These are phyloP conservation scores for Eupeodes latifasciatus DNA, from an alignment of 2,888 invertebrate genomes.

Conservation along the genomic window DNA sequence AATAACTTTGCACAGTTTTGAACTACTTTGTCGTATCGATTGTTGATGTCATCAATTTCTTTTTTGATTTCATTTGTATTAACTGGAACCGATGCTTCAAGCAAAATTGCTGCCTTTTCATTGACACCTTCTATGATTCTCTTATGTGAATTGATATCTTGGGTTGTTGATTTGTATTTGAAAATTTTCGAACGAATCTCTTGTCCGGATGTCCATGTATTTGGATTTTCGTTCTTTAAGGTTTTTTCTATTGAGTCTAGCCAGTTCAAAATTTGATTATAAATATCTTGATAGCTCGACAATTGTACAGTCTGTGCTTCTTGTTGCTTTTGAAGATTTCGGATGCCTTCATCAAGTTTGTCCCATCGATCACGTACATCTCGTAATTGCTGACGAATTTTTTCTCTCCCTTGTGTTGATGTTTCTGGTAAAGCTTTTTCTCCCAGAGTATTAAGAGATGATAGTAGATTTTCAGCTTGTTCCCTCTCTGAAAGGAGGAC, in stretches of 20 bases:
- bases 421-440: conserved; percentile 97
- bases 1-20: conserved; percentile 88
- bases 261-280: conserved; percentile 94
- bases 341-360: conserved; percentile 91
- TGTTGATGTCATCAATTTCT: conserved; percentile 89
- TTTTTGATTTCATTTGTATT: conserved; percentile 86
- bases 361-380: conserved; percentile 94
- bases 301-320: conserved; percentile 93
- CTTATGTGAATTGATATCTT: conserved; percentile 96
- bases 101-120: conserved; percentile 92
- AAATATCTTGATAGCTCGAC: conserved; percentile 93
- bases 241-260: conserved; percentile 93
- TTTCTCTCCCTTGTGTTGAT: conserved; percentile 95
- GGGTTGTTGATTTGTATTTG: conserved; percentile 93
- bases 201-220: conserved; percentile 91
- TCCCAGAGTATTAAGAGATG: conserved; percentile 90
- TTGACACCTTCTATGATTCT: conserved; percentile 94
- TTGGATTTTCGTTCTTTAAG: conserved; percentile 89
- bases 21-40: conserved; percentile 90
- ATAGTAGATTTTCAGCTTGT: conserved; percentile 92
- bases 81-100: conserved; percentile 85
- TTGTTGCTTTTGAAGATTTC: conserved; percentile 92
- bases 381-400: conserved; percentile 93
- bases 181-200: conserved; percentile 93
- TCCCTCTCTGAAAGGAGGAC: conserved; percentile 91